Percentiles rank a stretch among this genome's conserved stretches.
These are phyloP conservation scores for Nesometra sesokonis DNA, from an alignment of 35 echinoderm and acorn worm species.

Conservation along the genomic window DNA sequence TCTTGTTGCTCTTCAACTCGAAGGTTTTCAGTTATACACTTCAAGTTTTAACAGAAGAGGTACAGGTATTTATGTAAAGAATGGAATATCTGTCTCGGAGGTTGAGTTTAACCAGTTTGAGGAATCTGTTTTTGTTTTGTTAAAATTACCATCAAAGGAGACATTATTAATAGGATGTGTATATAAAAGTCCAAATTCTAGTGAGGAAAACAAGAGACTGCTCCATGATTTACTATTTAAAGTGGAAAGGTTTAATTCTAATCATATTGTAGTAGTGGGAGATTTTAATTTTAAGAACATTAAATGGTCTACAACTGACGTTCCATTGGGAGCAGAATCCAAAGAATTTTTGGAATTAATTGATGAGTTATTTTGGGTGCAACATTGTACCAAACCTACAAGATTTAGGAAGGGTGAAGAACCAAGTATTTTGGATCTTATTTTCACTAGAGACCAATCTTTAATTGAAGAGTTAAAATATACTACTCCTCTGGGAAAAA, in stretches of 20 bases:
- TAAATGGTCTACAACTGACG: background rate
- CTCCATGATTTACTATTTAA: background rate
- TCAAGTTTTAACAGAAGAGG: background rate
- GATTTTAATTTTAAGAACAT: background rate
- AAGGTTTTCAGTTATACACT: background rate
- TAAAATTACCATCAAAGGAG: background rate
- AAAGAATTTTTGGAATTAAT: background rate
- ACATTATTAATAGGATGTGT: background rate
- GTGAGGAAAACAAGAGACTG: background rate
- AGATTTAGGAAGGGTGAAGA: background rate
- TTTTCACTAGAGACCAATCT: background rate
- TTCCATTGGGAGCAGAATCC: no score
- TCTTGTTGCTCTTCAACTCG: background rate
- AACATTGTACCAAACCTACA: background rate
- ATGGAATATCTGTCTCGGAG: background rate
- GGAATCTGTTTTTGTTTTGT: background rate
- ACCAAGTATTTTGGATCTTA: conserved; percentile 4
- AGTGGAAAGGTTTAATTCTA: background rate
- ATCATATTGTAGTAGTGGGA: background rate
- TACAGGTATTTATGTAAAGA: background rate
- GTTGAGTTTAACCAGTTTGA: background rate
- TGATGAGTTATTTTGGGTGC: background rate
- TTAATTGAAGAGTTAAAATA: background rate
- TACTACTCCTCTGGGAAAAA: background rate
- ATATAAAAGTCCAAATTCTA: background rate